Conservation (phyloP, 2,888 invertebrate species). For the Amphipoea oculea region DNA sequence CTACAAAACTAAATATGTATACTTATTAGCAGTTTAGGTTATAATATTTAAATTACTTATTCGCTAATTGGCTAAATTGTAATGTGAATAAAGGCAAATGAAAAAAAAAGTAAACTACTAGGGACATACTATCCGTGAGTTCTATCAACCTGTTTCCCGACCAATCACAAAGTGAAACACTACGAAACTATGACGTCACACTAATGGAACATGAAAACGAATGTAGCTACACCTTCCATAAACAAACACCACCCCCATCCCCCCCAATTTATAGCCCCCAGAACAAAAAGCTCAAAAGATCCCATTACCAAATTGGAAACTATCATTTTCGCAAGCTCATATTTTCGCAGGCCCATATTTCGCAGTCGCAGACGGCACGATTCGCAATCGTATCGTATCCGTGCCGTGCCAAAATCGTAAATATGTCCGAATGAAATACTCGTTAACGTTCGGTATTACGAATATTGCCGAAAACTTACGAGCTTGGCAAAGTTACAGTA, state of each 20-base stretch:
- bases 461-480: conserved; percentile 72
- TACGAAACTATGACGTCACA: conserved; percentile 30
- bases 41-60: not conserved
- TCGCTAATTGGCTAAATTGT: not conserved
- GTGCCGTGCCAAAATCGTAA: conserved; percentile 77
- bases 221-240: conserved; percentile 12
- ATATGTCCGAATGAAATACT: conserved; percentile 69
- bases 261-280: conserved; percentile 35
- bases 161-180: not conserved
- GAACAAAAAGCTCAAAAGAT: conserved; percentile 31
- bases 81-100: too few relatives aligned
- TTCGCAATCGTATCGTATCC: conserved; percentile 66
- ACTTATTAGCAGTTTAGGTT: too few relatives aligned
- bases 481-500: conserved; percentile 71
- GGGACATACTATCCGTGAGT: not conserved
- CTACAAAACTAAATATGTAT: too few relatives aligned
- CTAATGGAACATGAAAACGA: conserved; percentile 1
- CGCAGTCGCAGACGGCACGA: conserved; percentile 63
- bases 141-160: not conserved
- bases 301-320: conserved; percentile 75
- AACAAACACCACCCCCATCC: conserved; percentile 8
- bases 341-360: conserved; percentile 68
- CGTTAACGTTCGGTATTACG: conserved; percentile 62
- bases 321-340: conserved; percentile 63
- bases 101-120: not conserved